Evolutionary conservation across 64 coral and sea anemone genomes (phyloP), one percentile per base, ranked within the genome.

Genomic region (Pocillopora damicornis): DNA sequence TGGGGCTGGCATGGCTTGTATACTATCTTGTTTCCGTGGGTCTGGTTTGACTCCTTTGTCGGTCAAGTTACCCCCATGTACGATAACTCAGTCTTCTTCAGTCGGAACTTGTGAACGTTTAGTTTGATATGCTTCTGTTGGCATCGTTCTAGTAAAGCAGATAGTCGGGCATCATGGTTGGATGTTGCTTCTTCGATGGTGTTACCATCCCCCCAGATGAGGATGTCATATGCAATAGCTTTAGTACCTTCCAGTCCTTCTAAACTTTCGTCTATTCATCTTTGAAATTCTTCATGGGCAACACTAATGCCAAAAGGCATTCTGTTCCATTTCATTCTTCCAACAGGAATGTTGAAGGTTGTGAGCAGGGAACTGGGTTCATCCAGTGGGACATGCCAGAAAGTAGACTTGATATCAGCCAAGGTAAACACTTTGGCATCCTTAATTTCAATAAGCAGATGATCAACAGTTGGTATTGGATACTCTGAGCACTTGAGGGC

Each of bases 191-290:
- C 23, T 36, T 87, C 86, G 37, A 1, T 76, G 56, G 18, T 75
- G 30, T 30, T 30, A 30, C 30, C 30, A 30, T 30, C 30, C 30
- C 30, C 30, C 30, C 30, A 30, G 30, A 30, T 30, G 30, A 30
- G 30, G 30, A 30, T 30, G 60, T 76, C 61, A 88, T 87, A 75
- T 42, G 73, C 87, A 13, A 88, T 88, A 22, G 87, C 26, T 64
- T 66, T 76, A 1, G 68, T 61, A 65, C 35, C 75, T 2, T 87
- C 42, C 1, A 73, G 37, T 5, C 57, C 80, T 65, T 83, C n/a
- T 35, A 83, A 26, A 37, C 38, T 83, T 10, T 83, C 60, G 13
- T 61, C 74, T 35, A 58, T 78, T 15, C 75, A 1, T 64, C 87
- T 67, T 65, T 87, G 86, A 35, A 88, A 88, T 36, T 76, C 69